Evolutionary conservation across 2,797 vertebrate genomes (phyloP), one percentile per base, ranked within the genome.

Genomic region (Morelia viridis): DNA sequence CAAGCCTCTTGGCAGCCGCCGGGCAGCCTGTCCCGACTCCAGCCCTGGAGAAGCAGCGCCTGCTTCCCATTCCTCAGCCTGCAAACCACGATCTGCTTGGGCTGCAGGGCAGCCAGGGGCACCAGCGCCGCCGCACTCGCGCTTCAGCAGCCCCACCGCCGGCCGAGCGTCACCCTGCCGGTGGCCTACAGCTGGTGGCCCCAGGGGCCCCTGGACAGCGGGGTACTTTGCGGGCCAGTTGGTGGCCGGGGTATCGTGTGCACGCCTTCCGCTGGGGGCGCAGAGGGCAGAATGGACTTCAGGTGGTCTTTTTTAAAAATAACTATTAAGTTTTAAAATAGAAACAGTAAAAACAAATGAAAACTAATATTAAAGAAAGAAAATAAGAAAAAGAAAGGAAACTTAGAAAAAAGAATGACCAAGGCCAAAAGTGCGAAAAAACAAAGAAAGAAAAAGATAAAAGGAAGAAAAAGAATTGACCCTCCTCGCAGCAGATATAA

Each of bases 251-350:
- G 65, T 35, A 2, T 71, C 2, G 1, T 17, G 5, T 1, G 15
- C 6, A 19, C 31, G 7, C 2, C 0, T 5, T 19, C 13, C 6
- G 65, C 7, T 17, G 15, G 15, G 31, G 0, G 13, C 6, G 31
- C 31, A 22, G 17, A 17, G 68, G 19, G 50, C 3, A 31, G 17
- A 2, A 2, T 8, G 68, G 31, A 3, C n/a, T 1, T 19, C 8
- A 31, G 68, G 15, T 17, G 64, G 64, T 31, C 28, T 15, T n/a
- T 41, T 3, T 41, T 41, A 0, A 41, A 41, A 41, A 41, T 41
- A 41, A 41, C 41, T 41, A 41, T 41, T 41, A 41, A 41, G 3
- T 41, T 41, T 41, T 41, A 41, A 41, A 41, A 41, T 41, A 41
- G 41, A 41, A 41, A 41, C 41, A 41, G 41, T 41, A 41, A 41